Evolutionary conservation across 2,113 vertebrate species (phyloP), one percentile per base, ranked within the genome.

Genomic region (Pandion haliaetus): DNA sequence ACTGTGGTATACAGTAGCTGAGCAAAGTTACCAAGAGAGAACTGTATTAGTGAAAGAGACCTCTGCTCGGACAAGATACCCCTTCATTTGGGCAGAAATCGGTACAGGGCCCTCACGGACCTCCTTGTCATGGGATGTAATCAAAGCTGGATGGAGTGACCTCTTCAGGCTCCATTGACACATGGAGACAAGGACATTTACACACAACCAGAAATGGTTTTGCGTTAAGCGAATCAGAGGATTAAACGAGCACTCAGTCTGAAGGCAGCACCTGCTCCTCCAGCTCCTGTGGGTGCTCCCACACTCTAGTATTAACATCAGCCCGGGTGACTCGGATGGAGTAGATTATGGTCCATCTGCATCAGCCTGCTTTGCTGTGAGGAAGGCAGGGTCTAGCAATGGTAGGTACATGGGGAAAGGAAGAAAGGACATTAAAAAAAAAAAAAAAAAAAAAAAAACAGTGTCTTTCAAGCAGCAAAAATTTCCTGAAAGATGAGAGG

Each of bases 161-260:
- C 26, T 84, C 82, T 76, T 38, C 14, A 44, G 63, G 36, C 34
- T 61, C 34, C 74, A 31, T 4, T 1, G 3, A 8, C 0, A 0
- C 1, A 6, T 14, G 67, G 17, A 55, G 62, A 32, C 7, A 8
- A 69, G 44, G n/a, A 38, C 16, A 32, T 24, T 36, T 23, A 32
- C 54, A 32, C 15, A 14, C 32, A 55, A n/a, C 28, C 28, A n/a
- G 40, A 63, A 52, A 26, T 5, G 25, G 36, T 6, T 88, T 50
- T 72, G 71, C 1, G 0, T 79, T 40, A 28, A 42, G 31, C 3
- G 6, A 45, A 1, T 3, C 44, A 17, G n/a, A 55, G 57, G 17
- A 74, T 32, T 47, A 36, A 66, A 47, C 1, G 1, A 74, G 28
- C 7, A 0, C 24, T 32, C 10, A 54, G 38, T 29, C 49, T 2